These are phyloP conservation scores for Apantesis nais DNA, from an alignment of 2,888 invertebrate genomes.

Conservation along the genomic window DNA sequence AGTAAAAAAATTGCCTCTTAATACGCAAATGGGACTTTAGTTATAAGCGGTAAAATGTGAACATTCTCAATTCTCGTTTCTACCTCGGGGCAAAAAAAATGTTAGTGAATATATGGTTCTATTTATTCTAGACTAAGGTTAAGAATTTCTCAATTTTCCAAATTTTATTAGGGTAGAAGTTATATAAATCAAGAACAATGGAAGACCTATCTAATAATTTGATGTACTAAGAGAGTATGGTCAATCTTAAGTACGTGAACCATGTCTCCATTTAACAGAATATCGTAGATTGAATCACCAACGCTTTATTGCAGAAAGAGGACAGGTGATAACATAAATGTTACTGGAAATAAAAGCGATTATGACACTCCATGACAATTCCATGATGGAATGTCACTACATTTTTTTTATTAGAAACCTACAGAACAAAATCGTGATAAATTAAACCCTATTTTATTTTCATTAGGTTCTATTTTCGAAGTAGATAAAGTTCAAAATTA, in stretches of 20 bases:
- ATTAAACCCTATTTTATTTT: background rate
- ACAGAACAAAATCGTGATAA: background rate
- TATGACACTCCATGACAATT: too few species aligned
- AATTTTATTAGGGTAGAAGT: background rate
- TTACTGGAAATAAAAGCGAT: too few species aligned
- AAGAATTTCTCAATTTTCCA: background rate
- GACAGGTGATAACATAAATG: too few species aligned
- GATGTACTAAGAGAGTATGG: background rate
- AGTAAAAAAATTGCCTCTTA: background rate
- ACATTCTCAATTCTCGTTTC: too few species aligned
- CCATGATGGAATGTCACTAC: background rate
- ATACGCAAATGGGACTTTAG: background rate
- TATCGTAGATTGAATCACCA: too few species aligned
- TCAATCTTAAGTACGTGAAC: background rate
- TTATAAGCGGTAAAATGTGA: too few species aligned
- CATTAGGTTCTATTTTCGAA: background rate
- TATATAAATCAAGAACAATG: background rate
- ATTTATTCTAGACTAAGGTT: background rate
- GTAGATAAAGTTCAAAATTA: background rate
- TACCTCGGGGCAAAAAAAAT: too few species aligned
- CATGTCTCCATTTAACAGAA: too few species aligned
- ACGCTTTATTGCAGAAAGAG: too few species aligned
- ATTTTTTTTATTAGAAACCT: background rate
- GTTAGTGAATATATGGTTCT: too few species aligned
- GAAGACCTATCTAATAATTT: background rate